Base-by-base conservation (phyloP, 92 coral and sea anemone genomes). In the Meandrina meandrites region DNA sequence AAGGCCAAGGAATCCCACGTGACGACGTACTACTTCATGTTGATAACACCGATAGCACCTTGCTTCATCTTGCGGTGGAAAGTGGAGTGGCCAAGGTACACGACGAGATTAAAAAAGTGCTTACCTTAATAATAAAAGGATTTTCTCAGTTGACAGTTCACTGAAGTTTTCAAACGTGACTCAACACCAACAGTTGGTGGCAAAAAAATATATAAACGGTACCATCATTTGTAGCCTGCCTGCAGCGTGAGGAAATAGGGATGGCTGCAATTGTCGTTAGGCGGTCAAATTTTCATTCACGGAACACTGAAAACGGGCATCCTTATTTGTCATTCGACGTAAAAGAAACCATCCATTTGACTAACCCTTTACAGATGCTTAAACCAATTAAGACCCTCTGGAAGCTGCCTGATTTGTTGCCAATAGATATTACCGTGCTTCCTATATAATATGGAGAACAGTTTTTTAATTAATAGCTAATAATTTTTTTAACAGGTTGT, bases 61-160 rank as follows among this genome's bases (percentile, higher is more conserved):
- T 94, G 81, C 94, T 94, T 53, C 96, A 94, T 81, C 77, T 94
- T 70, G 98, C 93, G 31, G 98, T 94, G 17, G 98, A 94, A 67
- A 94, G 98, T 71, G 96, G 98, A 40, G 86, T 91, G 27, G 96
- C 98, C 28, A 94, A 89, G 89, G 98, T 94, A 89, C 58, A 74
- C 35, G 35, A 10, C 10, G 9, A 21, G 62, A 21, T 54, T 48
- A 4, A 48, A 48, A 48, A 48, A 48, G 53, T 8, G 53, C 12
- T 12, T 48, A 13, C 14, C 53, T 4, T 48, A 7, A 40, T 6
- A 40, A 40, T 40, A 40, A 40, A 40, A 40, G 45, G 45, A 40
- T 40, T 40, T 40, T 40, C 45, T 40, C 45, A 2, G 45, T 40
- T 40, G 45, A 40, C 2, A 40, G 45, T 40, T 40, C 2, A 40